phyloP scores from a whole-genome alignment of 1,140 invertebrate species.

The Venturia canescens region DNA sequence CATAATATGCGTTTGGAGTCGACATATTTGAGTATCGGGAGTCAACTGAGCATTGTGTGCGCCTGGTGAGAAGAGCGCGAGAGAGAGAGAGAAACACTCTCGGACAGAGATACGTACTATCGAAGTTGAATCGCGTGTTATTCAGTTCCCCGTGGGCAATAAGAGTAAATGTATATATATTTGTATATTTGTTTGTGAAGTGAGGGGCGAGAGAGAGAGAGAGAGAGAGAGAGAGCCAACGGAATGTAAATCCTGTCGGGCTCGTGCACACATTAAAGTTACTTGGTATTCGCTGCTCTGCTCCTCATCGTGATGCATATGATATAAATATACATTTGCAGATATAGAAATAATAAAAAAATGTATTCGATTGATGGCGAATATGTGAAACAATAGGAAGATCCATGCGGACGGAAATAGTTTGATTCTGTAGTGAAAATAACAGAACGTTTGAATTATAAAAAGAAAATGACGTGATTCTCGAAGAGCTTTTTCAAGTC shows the following conservation, averaged over 20 bases:
- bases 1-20: not conserved
- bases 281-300: not conserved
- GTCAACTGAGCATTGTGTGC: conserved; percentile 39
- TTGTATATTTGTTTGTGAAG: conserved; percentile 40
- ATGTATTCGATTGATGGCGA: conserved; percentile 15
- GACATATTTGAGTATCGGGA: conserved; percentile 21
- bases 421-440: not conserved
- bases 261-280: conserved; percentile 51
- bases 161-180: conserved; percentile 22
- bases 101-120: conserved; percentile 48
- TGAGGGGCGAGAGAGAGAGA: not conserved
- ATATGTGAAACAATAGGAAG: conserved; percentile 36
- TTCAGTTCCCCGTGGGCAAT: conserved; percentile 50
- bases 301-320: conserved; percentile 1
- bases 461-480: not conserved
- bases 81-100: too few relatives aligned
- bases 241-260: conserved; percentile 63
- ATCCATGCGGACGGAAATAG: conserved; percentile 12
- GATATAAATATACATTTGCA: not conserved
- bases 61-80: conserved; percentile 40
- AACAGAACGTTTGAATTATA: not conserved
- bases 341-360: too few relatives aligned
- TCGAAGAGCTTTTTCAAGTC: not conserved
- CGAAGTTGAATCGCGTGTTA: conserved; percentile 53
- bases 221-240: conserved; percentile 20